These are phyloP conservation scores for Leptoclinus maculatus DNA, from an alignment of 2,797 vertebrate species.

Conservation along the genomic window DNA sequence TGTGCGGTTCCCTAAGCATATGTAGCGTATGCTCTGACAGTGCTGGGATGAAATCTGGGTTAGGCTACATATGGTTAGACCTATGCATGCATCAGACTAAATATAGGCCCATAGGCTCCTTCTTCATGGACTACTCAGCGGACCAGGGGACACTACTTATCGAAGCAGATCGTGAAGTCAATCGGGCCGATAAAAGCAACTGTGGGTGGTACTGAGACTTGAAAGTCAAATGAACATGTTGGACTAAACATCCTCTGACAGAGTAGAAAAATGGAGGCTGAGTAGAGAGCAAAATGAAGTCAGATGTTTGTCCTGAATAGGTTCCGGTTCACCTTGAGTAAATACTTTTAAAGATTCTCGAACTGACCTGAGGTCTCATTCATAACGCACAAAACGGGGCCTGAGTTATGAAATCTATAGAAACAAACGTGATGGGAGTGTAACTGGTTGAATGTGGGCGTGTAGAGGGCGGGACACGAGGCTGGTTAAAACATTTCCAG, in stretches of 20 bases:
- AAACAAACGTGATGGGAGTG: background rate
- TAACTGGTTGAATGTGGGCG: background rate
- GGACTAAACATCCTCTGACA: slow-evolving; percentile 38
- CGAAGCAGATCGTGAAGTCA: slow-evolving; percentile 59
- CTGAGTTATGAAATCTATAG: background rate
- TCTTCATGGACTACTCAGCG: slow-evolving; percentile 34
- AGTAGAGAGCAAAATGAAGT: slow-evolving; percentile 32
- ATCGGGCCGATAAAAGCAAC: slow-evolving; percentile 39
- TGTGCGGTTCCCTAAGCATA: slow-evolving; percentile 69
- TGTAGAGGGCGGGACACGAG: background rate
- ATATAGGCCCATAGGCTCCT: slow-evolving; percentile 45
- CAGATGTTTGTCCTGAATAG: slow-evolving; percentile 18
- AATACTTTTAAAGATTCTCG: slow-evolving; percentile 30
- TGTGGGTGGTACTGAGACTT: slow-evolving; percentile 61
- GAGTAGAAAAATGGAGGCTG: slow-evolving; percentile 25
- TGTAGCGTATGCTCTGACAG: slow-evolving; percentile 63
- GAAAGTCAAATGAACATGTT: slow-evolving; percentile 74
- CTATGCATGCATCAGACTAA: slow-evolving; percentile 51
- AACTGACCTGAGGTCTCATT: slow-evolving; percentile 29
- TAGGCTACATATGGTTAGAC: slow-evolving; percentile 70
- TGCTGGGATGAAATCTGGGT: slow-evolving; percentile 73
- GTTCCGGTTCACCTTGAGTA: slow-evolving; percentile 42
- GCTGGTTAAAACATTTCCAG: background rate
- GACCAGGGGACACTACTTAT: slow-evolving; percentile 50
- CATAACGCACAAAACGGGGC: background rate